Conservation (phyloP, 2,888 invertebrate species). For the Patella pellucida region DNA sequence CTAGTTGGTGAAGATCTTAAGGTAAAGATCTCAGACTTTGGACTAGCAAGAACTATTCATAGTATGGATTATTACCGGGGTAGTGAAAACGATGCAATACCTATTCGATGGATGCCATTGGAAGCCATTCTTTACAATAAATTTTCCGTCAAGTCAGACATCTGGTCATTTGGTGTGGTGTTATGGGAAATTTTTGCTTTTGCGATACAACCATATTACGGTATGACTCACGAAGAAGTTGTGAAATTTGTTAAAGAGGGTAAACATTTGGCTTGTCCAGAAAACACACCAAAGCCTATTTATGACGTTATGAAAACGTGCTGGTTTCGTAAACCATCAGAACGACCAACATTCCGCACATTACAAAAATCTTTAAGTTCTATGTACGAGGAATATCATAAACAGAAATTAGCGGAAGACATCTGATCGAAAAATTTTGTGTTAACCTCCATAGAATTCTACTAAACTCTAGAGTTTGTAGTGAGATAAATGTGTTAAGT, state of each 20-base stretch:
- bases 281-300: constrained; percentile 83
- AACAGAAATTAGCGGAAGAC: constrained; percentile 20
- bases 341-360: constrained; percentile 83
- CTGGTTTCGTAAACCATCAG: constrained; percentile 89
- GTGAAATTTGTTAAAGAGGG: constrained; percentile 94
- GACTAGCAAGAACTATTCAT: constrained; percentile 94
- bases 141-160: constrained; percentile 95
- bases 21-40: constrained; percentile 98
- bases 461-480: too few species aligned
- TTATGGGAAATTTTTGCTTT: constrained; percentile 98
- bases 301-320: constrained; percentile 95
- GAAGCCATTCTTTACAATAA: constrained; percentile 97
- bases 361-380: constrained; percentile 74
- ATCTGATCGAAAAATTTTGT: neutral
- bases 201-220: constrained; percentile 95
- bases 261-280: constrained; percentile 89
- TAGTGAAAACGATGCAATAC: constrained; percentile 81
- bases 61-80: constrained; percentile 90
- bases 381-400: constrained; percentile 70
- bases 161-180: constrained; percentile 97
- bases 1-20: constrained; percentile 93
- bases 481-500: too few species aligned
- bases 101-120: constrained; percentile 97
- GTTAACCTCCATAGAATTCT: too few species aligned
- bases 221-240: constrained; percentile 97